phyloP scores from a whole-genome alignment of 2,888 invertebrate species.

The Eupithecia exiguata region DNA sequence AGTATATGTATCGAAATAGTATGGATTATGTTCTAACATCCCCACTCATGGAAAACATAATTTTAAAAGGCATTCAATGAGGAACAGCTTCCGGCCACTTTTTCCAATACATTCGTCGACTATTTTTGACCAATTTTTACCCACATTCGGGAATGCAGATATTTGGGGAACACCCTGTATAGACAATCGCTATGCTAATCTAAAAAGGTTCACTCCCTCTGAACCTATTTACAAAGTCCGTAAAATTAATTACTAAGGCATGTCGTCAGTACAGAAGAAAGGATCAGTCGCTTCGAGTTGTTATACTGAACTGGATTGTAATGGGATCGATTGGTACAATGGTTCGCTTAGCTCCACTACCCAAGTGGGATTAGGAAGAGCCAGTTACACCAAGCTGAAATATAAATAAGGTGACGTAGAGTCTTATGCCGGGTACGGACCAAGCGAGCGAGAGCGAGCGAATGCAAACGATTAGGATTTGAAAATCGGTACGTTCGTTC shows the following conservation, averaged over 20 bases:
- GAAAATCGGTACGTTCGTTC: too few relatives aligned
- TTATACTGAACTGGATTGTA: constrained; percentile 21
- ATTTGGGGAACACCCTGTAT: not conserved
- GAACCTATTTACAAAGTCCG: constrained; percentile 29
- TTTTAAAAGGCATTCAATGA: too few relatives aligned
- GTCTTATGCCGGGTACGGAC: not conserved
- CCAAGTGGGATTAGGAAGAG: constrained; percentile 4
- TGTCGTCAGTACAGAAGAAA: constrained; percentile 12
- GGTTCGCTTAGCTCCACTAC: constrained; percentile 17
- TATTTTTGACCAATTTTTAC: too few relatives aligned
- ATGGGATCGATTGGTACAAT: constrained; percentile 28
- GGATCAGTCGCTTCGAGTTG: constrained; percentile 27
- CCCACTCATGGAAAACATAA: too few relatives aligned
- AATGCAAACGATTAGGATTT: too few relatives aligned
- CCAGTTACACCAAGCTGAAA: constrained; percentile 8
- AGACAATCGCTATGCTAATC: not conserved
- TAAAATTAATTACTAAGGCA: constrained; percentile 46
- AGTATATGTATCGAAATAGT: too few relatives aligned
- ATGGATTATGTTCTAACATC: too few relatives aligned
- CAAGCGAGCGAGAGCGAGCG: too few relatives aligned
- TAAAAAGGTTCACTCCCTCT: not conserved
- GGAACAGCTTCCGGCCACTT: too few relatives aligned
- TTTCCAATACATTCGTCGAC: too few relatives aligned
- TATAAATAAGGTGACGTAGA: not conserved
- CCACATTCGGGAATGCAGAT: too few relatives aligned